A percentile compares a stretch with the other conserved stretches of the same genome.
phyloP scores from a whole-genome alignment of 2,113 vertebrate genomes.

The Plecotus auritus region DNA sequence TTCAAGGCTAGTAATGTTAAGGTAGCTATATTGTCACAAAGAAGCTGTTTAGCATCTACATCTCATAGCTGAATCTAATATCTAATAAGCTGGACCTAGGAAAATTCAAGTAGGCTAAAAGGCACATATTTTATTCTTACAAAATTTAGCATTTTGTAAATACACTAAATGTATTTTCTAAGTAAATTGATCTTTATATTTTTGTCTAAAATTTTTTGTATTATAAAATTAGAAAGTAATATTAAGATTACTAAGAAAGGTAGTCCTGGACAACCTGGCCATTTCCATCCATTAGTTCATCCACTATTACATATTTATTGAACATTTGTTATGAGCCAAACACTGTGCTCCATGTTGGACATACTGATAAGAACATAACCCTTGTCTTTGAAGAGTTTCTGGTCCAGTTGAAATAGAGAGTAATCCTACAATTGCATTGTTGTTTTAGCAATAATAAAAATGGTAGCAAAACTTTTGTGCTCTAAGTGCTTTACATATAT shows the following conservation, averaged over 20 bases:
- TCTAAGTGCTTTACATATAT: neutral
- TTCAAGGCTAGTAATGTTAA: too few species aligned
- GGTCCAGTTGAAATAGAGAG: neutral
- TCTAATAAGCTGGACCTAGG: too few species aligned
- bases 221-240: neutral
- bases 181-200: neutral
- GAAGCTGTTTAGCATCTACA: too few species aligned
- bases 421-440: neutral
- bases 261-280: too few species aligned
- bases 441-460: neutral
- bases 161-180: neutral
- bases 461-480: neutral
- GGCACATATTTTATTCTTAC: too few species aligned
- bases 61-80: too few species aligned
- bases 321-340: neutral
- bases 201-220: neutral
- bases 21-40: too few species aligned
- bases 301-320: neutral
- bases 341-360: neutral
- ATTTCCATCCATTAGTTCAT: neutral
- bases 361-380: neutral
- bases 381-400: neutral
- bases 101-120: too few species aligned
- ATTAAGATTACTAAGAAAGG: neutral
- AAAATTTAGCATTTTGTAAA: neutral